Evolutionary conservation across 1,140 invertebrate genomes (phyloP), one percentile per base, ranked within the genome.

Genomic region (Polyergus mexicanus): DNA sequence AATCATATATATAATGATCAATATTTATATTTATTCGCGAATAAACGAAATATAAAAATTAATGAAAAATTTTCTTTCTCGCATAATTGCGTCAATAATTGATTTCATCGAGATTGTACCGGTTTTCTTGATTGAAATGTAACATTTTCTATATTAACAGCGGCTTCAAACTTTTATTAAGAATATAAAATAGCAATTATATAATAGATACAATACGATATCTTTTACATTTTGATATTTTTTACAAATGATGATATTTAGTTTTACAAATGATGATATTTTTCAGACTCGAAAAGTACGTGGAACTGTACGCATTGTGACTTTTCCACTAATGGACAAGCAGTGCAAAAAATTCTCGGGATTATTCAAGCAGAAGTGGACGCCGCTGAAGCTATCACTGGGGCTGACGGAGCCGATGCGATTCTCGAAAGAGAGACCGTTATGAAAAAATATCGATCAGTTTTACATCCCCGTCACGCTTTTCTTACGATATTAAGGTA

Each of bases 291-390:
- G 10, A 95, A 96, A 32, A 96, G 96, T 32, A 84, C 92, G 38
- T 98, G 97, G 97, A 96, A 96, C 88, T 98, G 98, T 90, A 96
- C 96, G 0, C 95, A 96, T 66, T 98, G 98, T 89, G 96, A 96
- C 19, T 96, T 97, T 88, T 94, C 94, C 28, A 97, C 96, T 0
- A 95, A 94, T 6, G 96, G 95, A 3, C 89, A 93, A n/a, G 96
- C 96, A 0, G 95, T 98, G 47, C 93, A 91, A 66, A 92, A 92
- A 91, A 91, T 95, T 0, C 88, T 95, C 7, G 89, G 90, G 44
- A 93, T 95, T 5, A 94, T 96, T 51, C 93, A 95, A 47, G 74
- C 87, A 0, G 95, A 96, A 74, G 92, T 95, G 0, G 93, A 95
- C 3, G 91, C 85, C 25, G 95, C 90, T 0, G 94, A 94, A 81